Base-by-base conservation (phyloP, 1,140 invertebrate species). In the Paraescarpia echinospica region DNA sequence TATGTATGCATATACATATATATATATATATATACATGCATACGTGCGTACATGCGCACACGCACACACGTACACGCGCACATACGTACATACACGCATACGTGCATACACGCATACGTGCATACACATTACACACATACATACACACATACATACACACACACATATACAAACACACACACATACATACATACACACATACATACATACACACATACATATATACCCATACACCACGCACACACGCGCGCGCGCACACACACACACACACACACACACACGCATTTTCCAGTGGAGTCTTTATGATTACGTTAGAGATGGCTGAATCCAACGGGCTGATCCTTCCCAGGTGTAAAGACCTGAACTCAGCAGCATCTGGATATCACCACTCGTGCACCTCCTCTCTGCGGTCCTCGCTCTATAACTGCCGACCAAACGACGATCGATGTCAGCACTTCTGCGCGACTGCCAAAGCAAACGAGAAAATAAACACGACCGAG, bases 231-330 rank as follows among this genome's bases (percentile, higher is more conserved):
- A 89, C 89, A 18, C n/a, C 89, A 89, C 89, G 34, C 34, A 89
- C 89, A 18, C 89, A 89, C 89, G 89, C 89, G 18, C 89, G 18
- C 89, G 18, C 89, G 18, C 89, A 89, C 89, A 89, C 89, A 89
- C 89, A 89, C 89, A 33, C 89, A 89, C 89, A 33, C 96, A 96
- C 94, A 94, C 89, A 89, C 89, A 89, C 34, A 89, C 89, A 89
- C 89, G 18, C 89, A 89, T 18, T 6, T 33, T 89, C 97, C 92
- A 98, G 97, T 12, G 96, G 96, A 94, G 33, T 91, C 33, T 91
- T 77, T 77, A 77, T 31, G 59, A 27, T 27, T 22, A 18, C 2
- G 22, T 77, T 12, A 77, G 27, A 14, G 9, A 2, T 31, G 22
- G 12, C 2, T 31, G 59, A 5, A 77, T 31, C 59, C 27, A 77